Evolutionary conservation across 92 coral and sea anemone species (phyloP), one percentile per base, ranked within the genome.

Genomic region (Montipora capitata): DNA sequence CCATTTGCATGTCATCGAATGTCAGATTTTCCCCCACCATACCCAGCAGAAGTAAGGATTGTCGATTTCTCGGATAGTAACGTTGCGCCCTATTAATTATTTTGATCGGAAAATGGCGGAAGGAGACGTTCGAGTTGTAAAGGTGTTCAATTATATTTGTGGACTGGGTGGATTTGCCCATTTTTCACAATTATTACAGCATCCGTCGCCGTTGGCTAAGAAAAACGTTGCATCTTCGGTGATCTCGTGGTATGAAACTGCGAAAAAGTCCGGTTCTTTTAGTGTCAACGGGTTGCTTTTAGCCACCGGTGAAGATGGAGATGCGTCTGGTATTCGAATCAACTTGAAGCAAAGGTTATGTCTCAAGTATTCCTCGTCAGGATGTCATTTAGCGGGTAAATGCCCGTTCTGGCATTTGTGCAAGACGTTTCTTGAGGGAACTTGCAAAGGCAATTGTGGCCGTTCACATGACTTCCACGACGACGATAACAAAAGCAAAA

Each of bases 111-210:
- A 20, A 4, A 75, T 75, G 80, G 65, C 80, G 20, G 65, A 51
- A 5, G 15, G 12, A 12, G 65, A 57, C 40, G 45, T 51, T 9
- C 20, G 12, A 59, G 77, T 10, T 41, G 79, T 72, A 62, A 90
- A 90, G 17, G 89, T 93, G 40, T 89, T 90, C 45, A 93, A 90
- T 85, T 93, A 65, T 49, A 82, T 93, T 51, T 66, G 84, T 18
- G 39, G 74, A 51, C 76, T 65, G 40, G 96, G 94, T 48, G 96
- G 96, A 3, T 84, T 54, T 72, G 54, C 83, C 45, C 40, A 64
- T 18, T 67, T 93, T 9, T 39, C 54, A 18, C 89, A 68, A 9
- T 91, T 93, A 45, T 48, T 40, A 14, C 69, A 73, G 72, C 88
- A 70, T 12, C 93, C 93, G 0, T 93, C 93, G 13, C 95, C 93